Evolutionary conservation across 2,888 invertebrate genomes (phyloP).

Genomic region (Dione juno): DNA sequence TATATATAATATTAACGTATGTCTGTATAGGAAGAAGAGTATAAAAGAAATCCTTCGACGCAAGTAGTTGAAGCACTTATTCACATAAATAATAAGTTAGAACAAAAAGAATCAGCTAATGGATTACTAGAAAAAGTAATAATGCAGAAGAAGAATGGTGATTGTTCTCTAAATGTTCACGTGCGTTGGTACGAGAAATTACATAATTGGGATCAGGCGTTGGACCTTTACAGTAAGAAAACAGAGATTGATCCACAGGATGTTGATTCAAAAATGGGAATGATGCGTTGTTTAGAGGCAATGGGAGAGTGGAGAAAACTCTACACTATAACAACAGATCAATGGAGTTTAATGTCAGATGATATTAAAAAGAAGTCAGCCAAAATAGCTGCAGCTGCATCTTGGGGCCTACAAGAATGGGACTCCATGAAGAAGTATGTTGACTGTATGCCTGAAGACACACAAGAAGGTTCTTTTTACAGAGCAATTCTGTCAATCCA

Average conservation of each 20-base stretch:
- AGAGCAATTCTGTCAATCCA: conserved; percentile 96
- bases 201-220: conserved; percentile 98
- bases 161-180: conserved; percentile 78
- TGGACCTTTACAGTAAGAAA: conserved; percentile 92
- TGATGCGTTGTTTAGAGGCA: conserved; percentile 98
- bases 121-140: conserved; percentile 95
- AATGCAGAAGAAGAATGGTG: conserved; percentile 87
- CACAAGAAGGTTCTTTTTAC: conserved; percentile 97
- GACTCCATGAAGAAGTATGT: conserved; percentile 96
- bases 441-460: conserved; percentile 92
- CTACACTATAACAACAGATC: conserved; percentile 90
- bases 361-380: conserved; percentile 87
- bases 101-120: conserved; percentile 98
- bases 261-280: conserved; percentile 92
- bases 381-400: conserved; percentile 95
- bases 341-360: conserved; percentile 73
- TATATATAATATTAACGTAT: not conserved
- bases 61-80: conserved; percentile 96
- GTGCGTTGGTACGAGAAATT: conserved; percentile 99
- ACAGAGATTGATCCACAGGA: conserved; percentile 87
- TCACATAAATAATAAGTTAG: conserved; percentile 98
- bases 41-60: conserved; percentile 85
- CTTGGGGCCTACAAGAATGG: conserved; percentile 98
- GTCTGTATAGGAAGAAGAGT: conserved; percentile 91
- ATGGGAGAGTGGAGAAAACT: conserved; percentile 98